A percentile compares a stretch with the other conserved stretches of the same genome.
Conservation (phyloP, 2,113 vertebrate genomes). For the Microtus richardsoni region DNA sequence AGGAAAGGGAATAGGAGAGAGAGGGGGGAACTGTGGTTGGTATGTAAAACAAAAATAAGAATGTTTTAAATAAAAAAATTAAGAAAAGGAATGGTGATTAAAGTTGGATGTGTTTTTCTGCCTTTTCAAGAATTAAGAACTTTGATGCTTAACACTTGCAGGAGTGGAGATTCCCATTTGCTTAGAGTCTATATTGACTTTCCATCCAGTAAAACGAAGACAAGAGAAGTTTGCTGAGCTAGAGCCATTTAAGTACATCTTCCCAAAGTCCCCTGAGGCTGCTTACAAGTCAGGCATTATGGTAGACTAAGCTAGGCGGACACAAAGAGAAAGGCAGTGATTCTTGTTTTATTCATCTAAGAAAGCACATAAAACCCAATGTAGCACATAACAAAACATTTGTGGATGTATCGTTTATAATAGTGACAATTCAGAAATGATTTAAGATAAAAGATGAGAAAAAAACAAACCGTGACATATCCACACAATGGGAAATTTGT, state of each 20-base stretch:
- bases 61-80: too few relatives aligned
- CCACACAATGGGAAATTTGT: not conserved
- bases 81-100: not conserved
- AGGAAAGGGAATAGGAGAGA: too few relatives aligned
- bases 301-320: not conserved
- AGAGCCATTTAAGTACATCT: not conserved
- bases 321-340: not conserved
- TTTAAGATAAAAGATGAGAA: not conserved
- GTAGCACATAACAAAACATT: not conserved
- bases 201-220: not conserved
- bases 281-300: not conserved
- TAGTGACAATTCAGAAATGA: conserved; percentile 48
- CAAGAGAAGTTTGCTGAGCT: not conserved
- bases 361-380: not conserved
- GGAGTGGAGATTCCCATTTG: not conserved
- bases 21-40: too few relatives aligned
- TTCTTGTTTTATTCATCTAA: not conserved
- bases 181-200: conserved; percentile 2
- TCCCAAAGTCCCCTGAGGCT: not conserved
- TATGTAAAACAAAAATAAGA: too few relatives aligned
- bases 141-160: not conserved
- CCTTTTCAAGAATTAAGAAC: not conserved
- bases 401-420: not conserved
- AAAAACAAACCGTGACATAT: conserved; percentile 12
- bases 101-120: not conserved